Evolutionary conservation across 2,113 vertebrate genomes (phyloP), one percentile per base, ranked within the genome.

Genomic region (Eleginops maclovinus): DNA sequence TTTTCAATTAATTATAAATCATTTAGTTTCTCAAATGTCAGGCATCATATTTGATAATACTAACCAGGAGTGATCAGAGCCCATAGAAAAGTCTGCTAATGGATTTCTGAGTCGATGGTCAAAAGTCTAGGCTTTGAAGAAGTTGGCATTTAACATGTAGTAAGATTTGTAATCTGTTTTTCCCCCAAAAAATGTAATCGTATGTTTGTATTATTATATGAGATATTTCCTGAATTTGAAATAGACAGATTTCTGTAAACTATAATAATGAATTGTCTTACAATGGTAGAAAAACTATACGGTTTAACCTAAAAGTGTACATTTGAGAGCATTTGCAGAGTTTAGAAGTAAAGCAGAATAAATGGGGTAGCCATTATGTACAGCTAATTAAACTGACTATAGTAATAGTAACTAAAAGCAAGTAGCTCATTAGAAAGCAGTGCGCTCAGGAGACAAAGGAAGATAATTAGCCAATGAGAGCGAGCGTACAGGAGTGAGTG

Each of bases 401-500:
- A 40, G 31, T 40, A 2, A 21, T 28, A 17, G 28, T 40, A 13
- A 49, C 12, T 21, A 31, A 64, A 43, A 50, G 12, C 17, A 28
- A 55, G 11, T 22, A 60, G 76, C 67, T 54, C 66, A 79, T 87
- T 55, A 82, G 56, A 78, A 58, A 69, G 50, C 59, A 74, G 31
- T 0, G 21, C 72, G 74, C 79, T 83, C 65, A 31, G 50, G 76
- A 83, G 84, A 87, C 85, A 83, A 85, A 82, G 73, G 72, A 63
- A 61, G 58, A 61, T 56, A 71, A 85, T 83, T 54, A 86, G 44
- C 82, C 85, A 87, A 81, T 79, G 67, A 64, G 84, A 81, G 68
- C 1, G 63, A 71, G 77, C 22, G 68, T 16, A 47, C 16, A 24
- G 71, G 69, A 85, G 82, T 11, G 72, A 74, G 59, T 22, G 61